Conservation (phyloP, 1,140 invertebrate genomes). For the Paralvinella palmiformis region DNA sequence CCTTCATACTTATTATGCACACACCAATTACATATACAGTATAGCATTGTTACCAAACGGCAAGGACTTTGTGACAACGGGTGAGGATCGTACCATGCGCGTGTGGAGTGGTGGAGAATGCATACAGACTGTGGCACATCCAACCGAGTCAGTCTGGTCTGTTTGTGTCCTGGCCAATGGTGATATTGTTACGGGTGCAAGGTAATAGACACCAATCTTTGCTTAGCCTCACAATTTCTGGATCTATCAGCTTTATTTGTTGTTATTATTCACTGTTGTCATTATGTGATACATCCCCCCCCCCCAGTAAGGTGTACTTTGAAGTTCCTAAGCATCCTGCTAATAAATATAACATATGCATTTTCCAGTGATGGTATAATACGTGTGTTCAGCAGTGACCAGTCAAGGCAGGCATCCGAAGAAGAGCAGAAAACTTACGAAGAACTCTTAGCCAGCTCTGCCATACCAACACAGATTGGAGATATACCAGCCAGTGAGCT, state of each 20-base stretch:
- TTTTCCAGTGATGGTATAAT: constrained; percentile 73
- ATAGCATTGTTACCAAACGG: constrained; percentile 59
- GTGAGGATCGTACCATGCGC: constrained; percentile 81
- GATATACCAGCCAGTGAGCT: constrained; percentile 79
- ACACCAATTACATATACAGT: constrained; percentile 64
- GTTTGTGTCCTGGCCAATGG: constrained; percentile 73
- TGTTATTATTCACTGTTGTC: too few relatives aligned
- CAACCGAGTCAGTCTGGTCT: constrained; percentile 83
- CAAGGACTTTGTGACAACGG: constrained; percentile 48
- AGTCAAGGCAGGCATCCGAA: constrained; percentile 60
- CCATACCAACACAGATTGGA: constrained; percentile 61
- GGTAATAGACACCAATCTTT: too few relatives aligned
- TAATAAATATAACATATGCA: neutral
- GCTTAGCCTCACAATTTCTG: too few relatives aligned
- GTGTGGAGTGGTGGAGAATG: constrained; percentile 70
- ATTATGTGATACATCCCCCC: too few relatives aligned
- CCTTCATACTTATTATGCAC: constrained; percentile 70
- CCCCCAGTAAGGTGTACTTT: too few relatives aligned
- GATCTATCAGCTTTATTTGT: too few relatives aligned
- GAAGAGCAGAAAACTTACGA: constrained; percentile 64
- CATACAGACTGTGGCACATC: constrained; percentile 68
- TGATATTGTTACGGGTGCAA: constrained; percentile 81
- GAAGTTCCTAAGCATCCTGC: too few relatives aligned
- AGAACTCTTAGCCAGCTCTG: constrained; percentile 61
- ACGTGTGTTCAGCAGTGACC: constrained; percentile 72